Evolutionary conservation across 2,888 invertebrate genomes (phyloP).

Genomic region (Drosophila bunnanda): DNA sequence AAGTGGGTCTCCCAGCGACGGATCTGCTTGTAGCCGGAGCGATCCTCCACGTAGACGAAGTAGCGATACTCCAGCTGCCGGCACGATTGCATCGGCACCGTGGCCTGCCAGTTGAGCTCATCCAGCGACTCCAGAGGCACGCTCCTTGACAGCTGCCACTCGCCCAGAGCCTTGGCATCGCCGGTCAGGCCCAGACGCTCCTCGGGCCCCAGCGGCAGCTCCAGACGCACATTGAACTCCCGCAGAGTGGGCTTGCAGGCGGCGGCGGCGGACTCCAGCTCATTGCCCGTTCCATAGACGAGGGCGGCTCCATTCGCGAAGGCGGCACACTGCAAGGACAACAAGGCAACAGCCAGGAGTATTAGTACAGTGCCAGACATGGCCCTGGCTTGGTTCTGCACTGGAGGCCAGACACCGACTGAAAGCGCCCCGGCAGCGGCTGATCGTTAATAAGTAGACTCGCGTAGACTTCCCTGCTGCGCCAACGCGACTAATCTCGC

Average conservation of each 20-base stretch:
- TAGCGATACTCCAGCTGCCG: slow-evolving; percentile 84
- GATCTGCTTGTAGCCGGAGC: slow-evolving; percentile 80
- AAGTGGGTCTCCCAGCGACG: slow-evolving; percentile 85
- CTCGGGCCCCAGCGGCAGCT: slow-evolving; percentile 85
- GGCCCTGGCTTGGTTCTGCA: slow-evolving; percentile 38
- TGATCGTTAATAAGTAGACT: slow-evolving; percentile 52
- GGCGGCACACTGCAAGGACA: slow-evolving; percentile 74
- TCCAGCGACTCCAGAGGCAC: slow-evolving; percentile 82
- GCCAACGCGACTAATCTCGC: slow-evolving; percentile 28
- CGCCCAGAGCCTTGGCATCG: slow-evolving; percentile 88
- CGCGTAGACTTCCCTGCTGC: slow-evolving; percentile 11
- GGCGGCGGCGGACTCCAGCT: slow-evolving; percentile 48
- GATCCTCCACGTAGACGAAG: slow-evolving; percentile 80
- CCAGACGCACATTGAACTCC: slow-evolving; percentile 82
- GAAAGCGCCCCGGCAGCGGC: slow-evolving; percentile 40
- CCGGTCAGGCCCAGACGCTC: slow-evolving; percentile 91
- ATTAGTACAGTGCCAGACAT: slow-evolving; percentile 62
- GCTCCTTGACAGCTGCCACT: slow-evolving; percentile 88
- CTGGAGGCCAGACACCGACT: slow-evolving; percentile 46
- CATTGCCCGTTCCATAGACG: slow-evolving; percentile 56
- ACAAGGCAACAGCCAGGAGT: slow-evolving; percentile 54
- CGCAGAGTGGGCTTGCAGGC: slow-evolving; percentile 66
- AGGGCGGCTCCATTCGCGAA: slow-evolving; percentile 66
- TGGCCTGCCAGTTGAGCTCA: slow-evolving; percentile 87
- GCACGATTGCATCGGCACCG: slow-evolving; percentile 87